Evolutionary conservation across 2,113 vertebrate species (phyloP), one percentile per base, ranked within the genome.

Genomic region (Setophaga petechia): DNA sequence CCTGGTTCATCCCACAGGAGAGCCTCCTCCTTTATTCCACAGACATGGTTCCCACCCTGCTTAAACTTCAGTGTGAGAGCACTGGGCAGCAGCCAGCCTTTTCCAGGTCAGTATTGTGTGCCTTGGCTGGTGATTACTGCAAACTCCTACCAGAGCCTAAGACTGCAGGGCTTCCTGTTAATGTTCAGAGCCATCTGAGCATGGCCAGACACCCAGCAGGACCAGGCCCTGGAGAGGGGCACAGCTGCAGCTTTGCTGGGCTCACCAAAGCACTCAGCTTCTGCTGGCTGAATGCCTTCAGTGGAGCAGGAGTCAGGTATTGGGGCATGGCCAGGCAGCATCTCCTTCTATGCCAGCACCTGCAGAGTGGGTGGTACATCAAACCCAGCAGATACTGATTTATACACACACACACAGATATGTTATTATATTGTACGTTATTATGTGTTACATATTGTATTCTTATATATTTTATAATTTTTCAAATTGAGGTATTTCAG

Each of bases 301-400:
- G 3, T 14, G 58, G 21, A 59, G 30, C 43, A 67, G n/a, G 12
- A 55, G 20, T 28, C 12, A 39, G 33, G 11, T 5, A 23, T 0
- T 0, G 8, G 0, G 5, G n/a, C 39, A 28, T 0, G 37, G 59
- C 22, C 55, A 44, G n/a, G 31, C 11, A 41, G 30, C 62, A 18
- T 12, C 66, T 27, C 23, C 10, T 33, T 39, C n/a, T 3, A 0
- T 27, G 3, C 4, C 65, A 54, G 30, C 33, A 44, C 20, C 55
- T 75, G 75, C 62, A 54, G 46, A 46, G 82, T 15, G 18, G 37
- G 37, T 21, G 33, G 5, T 4, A 10, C 22, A 43, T 10, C 69
- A 78, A 31, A 49, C 4, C 28, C 73, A 77, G 72, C 63, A 62
- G 47, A 12, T 43, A 3, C 33, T 82, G 33, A n/a, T 39, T 46